phyloP scores from a whole-genome alignment of 2,113 vertebrate species.

The Holacanthus passer region DNA sequence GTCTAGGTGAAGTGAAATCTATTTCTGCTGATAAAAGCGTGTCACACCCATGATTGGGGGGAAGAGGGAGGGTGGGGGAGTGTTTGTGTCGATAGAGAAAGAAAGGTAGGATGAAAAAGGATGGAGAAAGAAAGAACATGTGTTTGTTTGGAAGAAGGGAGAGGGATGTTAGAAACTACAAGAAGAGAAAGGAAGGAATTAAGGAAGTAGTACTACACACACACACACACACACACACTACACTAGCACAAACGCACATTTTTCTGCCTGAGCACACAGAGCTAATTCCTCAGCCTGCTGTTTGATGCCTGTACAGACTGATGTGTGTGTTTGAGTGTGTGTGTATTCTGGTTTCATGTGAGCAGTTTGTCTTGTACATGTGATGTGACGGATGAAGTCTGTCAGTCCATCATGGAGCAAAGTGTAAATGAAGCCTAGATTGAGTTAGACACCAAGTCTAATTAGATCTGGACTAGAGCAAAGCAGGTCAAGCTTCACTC shows the following conservation, averaged over 20 bases:
- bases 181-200: not conserved
- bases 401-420: conserved; percentile 1
- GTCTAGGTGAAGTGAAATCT: conserved; percentile 50
- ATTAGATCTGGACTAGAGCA: not conserved
- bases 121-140: not conserved
- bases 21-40: conserved; percentile 57
- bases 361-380: not conserved
- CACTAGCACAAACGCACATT: not conserved
- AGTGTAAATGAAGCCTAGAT: not conserved
- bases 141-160: not conserved
- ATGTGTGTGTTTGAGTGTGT: not conserved
- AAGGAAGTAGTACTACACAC: not conserved
- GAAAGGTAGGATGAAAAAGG: not conserved
- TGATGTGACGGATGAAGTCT: conserved; percentile 24
- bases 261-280: not conserved
- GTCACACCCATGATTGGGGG: conserved; percentile 5
- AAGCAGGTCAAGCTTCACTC: not conserved
- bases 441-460: not conserved
- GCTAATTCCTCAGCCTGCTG: conserved; percentile 20
- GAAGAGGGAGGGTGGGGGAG: not conserved
- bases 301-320: not conserved
- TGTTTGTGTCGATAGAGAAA: not conserved
- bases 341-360: not conserved
- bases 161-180: not conserved
- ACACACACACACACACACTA: not conserved